phyloP scores from a whole-genome alignment of 1,140 invertebrate genomes.

The Thaumatotibia leucotreta region DNA sequence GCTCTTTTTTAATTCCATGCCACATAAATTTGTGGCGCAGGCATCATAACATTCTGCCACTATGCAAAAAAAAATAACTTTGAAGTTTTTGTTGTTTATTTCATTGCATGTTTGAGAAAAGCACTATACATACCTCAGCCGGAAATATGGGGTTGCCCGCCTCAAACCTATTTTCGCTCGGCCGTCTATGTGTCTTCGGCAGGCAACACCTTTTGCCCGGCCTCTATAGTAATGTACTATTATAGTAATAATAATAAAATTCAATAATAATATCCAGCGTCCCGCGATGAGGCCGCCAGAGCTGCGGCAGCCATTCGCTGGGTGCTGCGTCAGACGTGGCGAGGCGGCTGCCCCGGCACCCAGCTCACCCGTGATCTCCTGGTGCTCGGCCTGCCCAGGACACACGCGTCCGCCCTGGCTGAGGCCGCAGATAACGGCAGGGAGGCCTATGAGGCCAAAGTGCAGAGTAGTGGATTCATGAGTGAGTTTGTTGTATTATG shows the following conservation, averaged over 20 bases:
- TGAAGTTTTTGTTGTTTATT: no score
- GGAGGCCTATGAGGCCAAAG: conserved; percentile 32
- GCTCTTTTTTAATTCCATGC: no score
- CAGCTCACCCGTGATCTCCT: conserved; percentile 51
- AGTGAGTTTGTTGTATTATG: conserved; percentile 27
- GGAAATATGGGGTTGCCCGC: no score
- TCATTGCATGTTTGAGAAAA: no score
- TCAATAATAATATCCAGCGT: conserved; percentile 30
- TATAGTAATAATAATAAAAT: not conserved
- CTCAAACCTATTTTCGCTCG: no score
- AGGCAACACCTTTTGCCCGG: no score
- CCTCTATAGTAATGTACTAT: no score
- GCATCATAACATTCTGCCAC: no score
- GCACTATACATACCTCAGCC: no score
- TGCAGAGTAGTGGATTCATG: conserved; percentile 46
- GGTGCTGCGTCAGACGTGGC: conserved; percentile 49
- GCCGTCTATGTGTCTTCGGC: no score
- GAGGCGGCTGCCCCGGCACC: conserved; percentile 44
- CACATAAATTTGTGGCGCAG: no score
- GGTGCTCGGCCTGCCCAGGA: conserved; percentile 55
- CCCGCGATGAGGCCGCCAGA: conserved; percentile 60
- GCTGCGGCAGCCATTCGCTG: conserved; percentile 58
- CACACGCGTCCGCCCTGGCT: conserved; percentile 52
- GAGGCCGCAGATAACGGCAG: conserved; percentile 40
- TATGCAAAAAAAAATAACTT: no score